These are phyloP conservation scores for Lateolabrax maculatus DNA, from an alignment of 2,797 vertebrate species.

Conservation along the genomic window DNA sequence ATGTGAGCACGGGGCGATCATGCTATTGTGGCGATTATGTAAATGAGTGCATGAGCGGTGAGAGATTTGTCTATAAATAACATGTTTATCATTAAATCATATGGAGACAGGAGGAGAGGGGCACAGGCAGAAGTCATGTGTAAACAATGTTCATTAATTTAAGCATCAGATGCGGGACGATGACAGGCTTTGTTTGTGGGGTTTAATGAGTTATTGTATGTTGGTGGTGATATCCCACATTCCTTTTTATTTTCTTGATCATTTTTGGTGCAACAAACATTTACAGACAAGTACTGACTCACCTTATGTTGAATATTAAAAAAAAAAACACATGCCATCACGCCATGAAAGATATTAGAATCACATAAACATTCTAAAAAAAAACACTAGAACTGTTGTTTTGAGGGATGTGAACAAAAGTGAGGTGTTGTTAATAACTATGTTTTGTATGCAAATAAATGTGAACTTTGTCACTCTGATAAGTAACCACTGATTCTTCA, in stretches of 20 bases:
- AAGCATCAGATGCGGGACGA: neutral
- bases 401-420: too few relatives aligned
- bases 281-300: neutral
- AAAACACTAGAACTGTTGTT: too few relatives aligned
- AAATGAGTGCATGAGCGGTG: slow-evolving; percentile 21
- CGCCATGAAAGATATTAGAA: too few relatives aligned
- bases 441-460: too few relatives aligned
- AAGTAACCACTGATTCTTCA: too few relatives aligned
- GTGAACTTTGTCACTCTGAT: too few relatives aligned
- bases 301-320: neutral
- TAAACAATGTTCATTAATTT: neutral
- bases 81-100: slow-evolving; percentile 35
- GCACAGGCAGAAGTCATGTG: neutral
- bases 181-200: neutral
- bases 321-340: too few relatives aligned
- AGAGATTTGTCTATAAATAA: slow-evolving; percentile 43
- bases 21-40: slow-evolving; percentile 34
- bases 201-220: neutral
- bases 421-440: too few relatives aligned
- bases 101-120: neutral
- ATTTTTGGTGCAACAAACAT: neutral
- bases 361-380: too few relatives aligned
- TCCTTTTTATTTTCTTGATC: neutral
- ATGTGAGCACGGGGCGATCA: neutral
- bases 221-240: neutral